Base-by-base conservation (phyloP, 2,888 invertebrate species). In the Xylophagus ater region DNA sequence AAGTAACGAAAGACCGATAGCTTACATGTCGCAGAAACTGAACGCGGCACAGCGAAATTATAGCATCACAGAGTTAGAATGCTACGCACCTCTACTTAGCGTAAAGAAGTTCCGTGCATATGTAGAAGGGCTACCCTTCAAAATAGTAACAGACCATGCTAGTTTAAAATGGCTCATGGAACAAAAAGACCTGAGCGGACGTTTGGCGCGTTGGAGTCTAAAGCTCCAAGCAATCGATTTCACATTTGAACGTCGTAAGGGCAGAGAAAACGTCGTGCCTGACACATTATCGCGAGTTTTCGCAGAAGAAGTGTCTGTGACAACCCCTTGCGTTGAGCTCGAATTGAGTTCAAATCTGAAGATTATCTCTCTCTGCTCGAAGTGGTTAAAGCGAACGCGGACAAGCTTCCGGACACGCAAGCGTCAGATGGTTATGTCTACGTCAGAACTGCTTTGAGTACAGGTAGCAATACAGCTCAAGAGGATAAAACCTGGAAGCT, bases 91-190 rank as follows among this genome's bases (percentile, higher is more conserved):
- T 15, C 5, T 55, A 4, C 50, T 50, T 30, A 37, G 43, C 2
- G 35, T 55, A 4, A 51, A 51, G 35, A 50, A 53, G 30, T 54
- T 54, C 37, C 33, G 51, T 23, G 40, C 44, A 18, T 53, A 47
- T 41, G 19, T 46, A 8, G 48, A 49, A 33, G 51, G 50, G 3
- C 45, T 46, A 9, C 34, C 41, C 5, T 51, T 52, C 24, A 47
- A 17, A 1, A 43, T 53, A 0, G 15, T 49, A 7, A 47, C 54
- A 2, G 54, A 55, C 42, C 50, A 52, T 24, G 39, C 44, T n/a
- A 49, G 50, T 5, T 35, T 56, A 1, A 35, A 47, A 20, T 54
- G 52, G 52, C 41, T 56, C 1, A 40, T 51, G 45, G 41, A 38
- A 5, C 39, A 53, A 31, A 50, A 51, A 30, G 51, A 52, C 17